These are phyloP conservation scores for Iselma pallidipennis DNA, from an alignment of 2,888 invertebrate species.

Conservation along the genomic window DNA sequence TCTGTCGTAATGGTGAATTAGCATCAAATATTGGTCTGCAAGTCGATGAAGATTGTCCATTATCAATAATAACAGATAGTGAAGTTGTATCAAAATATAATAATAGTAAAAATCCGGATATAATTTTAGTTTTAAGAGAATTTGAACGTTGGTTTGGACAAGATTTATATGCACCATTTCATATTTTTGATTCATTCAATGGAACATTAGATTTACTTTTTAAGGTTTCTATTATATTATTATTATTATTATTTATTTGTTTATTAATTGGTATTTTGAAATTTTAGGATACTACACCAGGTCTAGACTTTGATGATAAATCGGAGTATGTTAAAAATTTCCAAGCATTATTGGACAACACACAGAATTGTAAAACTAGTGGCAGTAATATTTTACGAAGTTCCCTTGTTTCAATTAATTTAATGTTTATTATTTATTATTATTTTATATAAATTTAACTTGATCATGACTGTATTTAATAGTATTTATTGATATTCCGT, in stretches of 20 bases:
- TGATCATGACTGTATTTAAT: too few species aligned
- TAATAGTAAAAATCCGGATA: slow-evolving; percentile 41
- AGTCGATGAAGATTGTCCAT: slow-evolving; percentile 61
- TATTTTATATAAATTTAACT: too few species aligned
- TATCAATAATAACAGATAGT: slow-evolving; percentile 64
- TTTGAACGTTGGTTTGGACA: slow-evolving; percentile 46
- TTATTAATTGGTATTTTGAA: slow-evolving; percentile 5
- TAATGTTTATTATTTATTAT: too few species aligned
- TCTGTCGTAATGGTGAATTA: slow-evolving; percentile 66
- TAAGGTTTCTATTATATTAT: slow-evolving; percentile 57
- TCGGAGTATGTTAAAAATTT: slow-evolving; percentile 61
- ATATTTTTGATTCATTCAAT: slow-evolving; percentile 65
- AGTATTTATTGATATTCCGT: too few species aligned
- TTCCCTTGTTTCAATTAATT: too few species aligned
- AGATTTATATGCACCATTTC: slow-evolving; percentile 56
- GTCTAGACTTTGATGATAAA: slow-evolving; percentile 57
- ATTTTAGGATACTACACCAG: slow-evolving; percentile 61
- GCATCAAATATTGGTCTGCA: slow-evolving; percentile 57
- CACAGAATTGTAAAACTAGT: slow-evolving; percentile 47
- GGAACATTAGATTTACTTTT: slow-evolving; percentile 62
- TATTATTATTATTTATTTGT: slow-evolving; percentile 6
- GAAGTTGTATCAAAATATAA: slow-evolving; percentile 61
- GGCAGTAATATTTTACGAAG: too few species aligned
- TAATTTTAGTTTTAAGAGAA: slow-evolving; percentile 39
- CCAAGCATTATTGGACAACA: slow-evolving; percentile 60